Percentiles rank a stretch among this genome's conserved stretches.
phyloP scores from a whole-genome alignment of 2,113 vertebrate genomes.

The Erythrolamprus reginae region DNA sequence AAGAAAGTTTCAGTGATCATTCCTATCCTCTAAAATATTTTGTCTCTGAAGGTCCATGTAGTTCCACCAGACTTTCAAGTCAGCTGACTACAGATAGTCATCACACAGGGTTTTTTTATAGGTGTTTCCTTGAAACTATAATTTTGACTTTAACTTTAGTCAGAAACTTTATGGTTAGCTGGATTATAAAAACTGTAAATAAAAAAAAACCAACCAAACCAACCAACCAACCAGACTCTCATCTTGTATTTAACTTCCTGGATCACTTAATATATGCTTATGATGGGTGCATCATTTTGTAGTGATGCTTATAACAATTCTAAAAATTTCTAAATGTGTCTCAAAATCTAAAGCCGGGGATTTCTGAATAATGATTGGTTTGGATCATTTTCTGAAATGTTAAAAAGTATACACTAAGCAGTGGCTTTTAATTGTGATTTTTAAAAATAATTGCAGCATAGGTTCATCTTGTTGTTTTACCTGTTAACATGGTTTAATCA shows the following conservation, averaged over 20 bases:
- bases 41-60: not conserved
- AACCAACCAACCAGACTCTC: not conserved
- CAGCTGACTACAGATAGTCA: not conserved
- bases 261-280: not conserved
- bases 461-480: not conserved
- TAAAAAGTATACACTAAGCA: not conserved
- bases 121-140: not conserved
- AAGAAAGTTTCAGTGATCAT: not conserved
- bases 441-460: not conserved
- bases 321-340: not conserved
- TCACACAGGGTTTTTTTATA: not conserved
- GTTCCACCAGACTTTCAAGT: not conserved
- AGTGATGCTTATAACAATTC: not conserved
- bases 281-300: not conserved
- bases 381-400: not conserved
- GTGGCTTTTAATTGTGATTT: not conserved
- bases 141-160: not conserved
- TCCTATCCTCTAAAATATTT: not conserved
- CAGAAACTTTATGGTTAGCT: not conserved
- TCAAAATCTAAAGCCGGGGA: not conserved
- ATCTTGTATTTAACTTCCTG: not conserved
- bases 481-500: not conserved
- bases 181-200: not conserved
- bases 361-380: not conserved
- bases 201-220: not conserved